phyloP scores from a whole-genome alignment of 1,140 invertebrate genomes.

The Hypsibius dujardini region DNA sequence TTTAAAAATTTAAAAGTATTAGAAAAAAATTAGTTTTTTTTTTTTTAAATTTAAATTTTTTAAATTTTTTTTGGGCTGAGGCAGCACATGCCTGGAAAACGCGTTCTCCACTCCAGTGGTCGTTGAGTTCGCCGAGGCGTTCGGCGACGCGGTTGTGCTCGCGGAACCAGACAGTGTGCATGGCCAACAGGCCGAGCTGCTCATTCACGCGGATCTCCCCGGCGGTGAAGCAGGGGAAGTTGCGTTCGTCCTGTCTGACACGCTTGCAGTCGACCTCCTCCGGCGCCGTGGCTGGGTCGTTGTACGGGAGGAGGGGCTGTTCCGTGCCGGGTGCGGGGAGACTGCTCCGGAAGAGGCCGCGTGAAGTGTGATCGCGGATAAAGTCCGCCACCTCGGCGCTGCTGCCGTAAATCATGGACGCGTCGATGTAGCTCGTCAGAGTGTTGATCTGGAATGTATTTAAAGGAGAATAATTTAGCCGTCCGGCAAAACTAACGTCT shows the following conservation, averaged over 20 bases:
- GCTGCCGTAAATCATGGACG: slow-evolving; percentile 88
- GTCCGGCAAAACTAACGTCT: too few species aligned
- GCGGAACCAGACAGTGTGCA: slow-evolving; percentile 92
- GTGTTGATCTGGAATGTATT: slow-evolving; percentile 58
- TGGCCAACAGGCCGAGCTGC: slow-evolving; percentile 64
- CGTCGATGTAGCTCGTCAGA: slow-evolving; percentile 85
- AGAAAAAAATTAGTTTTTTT: too few species aligned
- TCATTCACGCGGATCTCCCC: slow-evolving; percentile 75
- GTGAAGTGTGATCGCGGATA: slow-evolving; percentile 54
- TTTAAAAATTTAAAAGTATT: too few species aligned
- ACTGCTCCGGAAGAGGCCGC: slow-evolving; percentile 63
- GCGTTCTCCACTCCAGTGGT: slow-evolving; percentile 51
- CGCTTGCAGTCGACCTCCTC: slow-evolving; percentile 59
- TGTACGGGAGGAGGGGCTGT: slow-evolving; percentile 72
- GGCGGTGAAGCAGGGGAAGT: slow-evolving; percentile 61
- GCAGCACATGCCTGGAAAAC: too few species aligned
- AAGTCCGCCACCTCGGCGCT: slow-evolving; percentile 58
- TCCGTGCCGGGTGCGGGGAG: slow-evolving; percentile 44
- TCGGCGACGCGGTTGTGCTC: slow-evolving; percentile 83
- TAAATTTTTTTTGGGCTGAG: too few species aligned
- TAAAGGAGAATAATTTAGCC: too few species aligned
- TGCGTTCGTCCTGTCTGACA: slow-evolving; percentile 47
- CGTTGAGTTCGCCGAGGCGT: slow-evolving; percentile 57
- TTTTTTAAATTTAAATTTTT: too few species aligned
- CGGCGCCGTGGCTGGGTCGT: slow-evolving; percentile 48